Percentiles rank a stretch among this genome's conserved stretches.
Conservation (phyloP, 2,797 vertebrate species). For the Parambassis ranga region DNA sequence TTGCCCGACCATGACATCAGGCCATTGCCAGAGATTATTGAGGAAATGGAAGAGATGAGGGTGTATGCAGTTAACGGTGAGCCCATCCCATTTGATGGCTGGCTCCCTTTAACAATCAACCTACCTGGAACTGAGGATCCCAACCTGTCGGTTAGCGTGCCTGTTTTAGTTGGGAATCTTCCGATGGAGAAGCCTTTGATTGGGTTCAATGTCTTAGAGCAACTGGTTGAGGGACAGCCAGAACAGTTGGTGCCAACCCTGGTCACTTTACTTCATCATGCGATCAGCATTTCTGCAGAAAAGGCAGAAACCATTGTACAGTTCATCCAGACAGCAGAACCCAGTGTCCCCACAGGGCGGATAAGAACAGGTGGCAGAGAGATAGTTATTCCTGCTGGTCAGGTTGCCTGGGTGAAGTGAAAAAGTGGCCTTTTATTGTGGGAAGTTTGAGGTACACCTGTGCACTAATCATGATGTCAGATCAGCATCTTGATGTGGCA, state of each 20-base stretch:
- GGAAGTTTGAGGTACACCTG: too few relatives aligned
- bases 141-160: neutral
- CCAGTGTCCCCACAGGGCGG: neutral
- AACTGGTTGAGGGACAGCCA: constrained; percentile 1
- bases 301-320: constrained; percentile 5
- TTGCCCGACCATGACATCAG: neutral
- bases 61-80: constrained; percentile 14
- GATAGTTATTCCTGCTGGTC: neutral
- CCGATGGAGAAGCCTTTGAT: neutral
- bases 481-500: too few relatives aligned
- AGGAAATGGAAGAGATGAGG: constrained; percentile 6
- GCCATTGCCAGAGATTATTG: constrained; percentile 3
- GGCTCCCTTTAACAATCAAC: constrained; percentile 9
- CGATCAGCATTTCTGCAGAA: neutral
- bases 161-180: neutral
- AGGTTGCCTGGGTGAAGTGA: constrained; percentile 19
- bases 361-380: neutral
- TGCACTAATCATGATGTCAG: too few relatives aligned
- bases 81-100: constrained; percentile 31
- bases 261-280: neutral
- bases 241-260: neutral
- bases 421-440: too few relatives aligned
- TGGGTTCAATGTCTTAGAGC: constrained; percentile 2
- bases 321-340: constrained; percentile 1
- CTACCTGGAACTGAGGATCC: neutral